A percentile compares a stretch with the other conserved stretches of the same genome.
Evolutionary conservation across 35 echinoderm and acorn worm species (phyloP).

Genomic region (Apostichopus californicus): DNA sequence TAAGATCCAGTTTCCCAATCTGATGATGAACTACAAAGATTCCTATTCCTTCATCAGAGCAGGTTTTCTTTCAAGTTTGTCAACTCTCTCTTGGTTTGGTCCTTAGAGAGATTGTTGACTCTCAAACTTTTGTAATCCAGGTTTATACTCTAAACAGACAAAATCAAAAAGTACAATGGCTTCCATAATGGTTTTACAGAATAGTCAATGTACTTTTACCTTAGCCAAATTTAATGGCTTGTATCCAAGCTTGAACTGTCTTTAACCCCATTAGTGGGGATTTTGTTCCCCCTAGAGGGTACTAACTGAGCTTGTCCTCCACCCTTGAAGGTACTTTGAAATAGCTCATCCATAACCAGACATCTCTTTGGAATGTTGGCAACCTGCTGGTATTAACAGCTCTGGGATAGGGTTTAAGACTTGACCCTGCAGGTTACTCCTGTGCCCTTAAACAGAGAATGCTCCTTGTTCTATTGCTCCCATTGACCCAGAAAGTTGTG

Average conservation of each 20-base stretch:
- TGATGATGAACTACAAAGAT: too few species aligned
- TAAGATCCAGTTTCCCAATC: too few species aligned
- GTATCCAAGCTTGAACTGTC: not conserved
- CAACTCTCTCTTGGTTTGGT: too few species aligned
- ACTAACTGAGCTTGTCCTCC: not conserved
- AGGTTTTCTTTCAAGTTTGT: too few species aligned
- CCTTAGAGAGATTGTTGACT: too few species aligned
- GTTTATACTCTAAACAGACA: too few species aligned
- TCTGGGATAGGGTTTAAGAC: conserved; percentile 12
- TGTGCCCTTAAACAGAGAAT: not conserved
- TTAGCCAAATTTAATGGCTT: not conserved
- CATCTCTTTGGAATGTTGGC: not conserved
- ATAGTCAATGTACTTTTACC: not conserved
- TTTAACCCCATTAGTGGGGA: not conserved
- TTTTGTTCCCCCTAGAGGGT: not conserved
- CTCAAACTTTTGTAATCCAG: too few species aligned
- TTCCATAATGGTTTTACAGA: not conserved
- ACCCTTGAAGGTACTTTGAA: not conserved
- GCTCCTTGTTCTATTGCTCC: not conserved
- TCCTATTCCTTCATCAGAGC: too few species aligned
- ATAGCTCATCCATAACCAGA: not conserved
- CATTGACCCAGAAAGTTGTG: not conserved
- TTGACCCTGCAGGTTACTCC: conserved; percentile 5
- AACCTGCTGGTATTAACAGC: not conserved
- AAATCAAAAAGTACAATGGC: too few species aligned